A percentile compares a stretch with the other conserved stretches of the same genome.
These are phyloP conservation scores for Euplagia quadripunctaria DNA, from an alignment of 2,888 invertebrate genomes.

Conservation along the genomic window DNA sequence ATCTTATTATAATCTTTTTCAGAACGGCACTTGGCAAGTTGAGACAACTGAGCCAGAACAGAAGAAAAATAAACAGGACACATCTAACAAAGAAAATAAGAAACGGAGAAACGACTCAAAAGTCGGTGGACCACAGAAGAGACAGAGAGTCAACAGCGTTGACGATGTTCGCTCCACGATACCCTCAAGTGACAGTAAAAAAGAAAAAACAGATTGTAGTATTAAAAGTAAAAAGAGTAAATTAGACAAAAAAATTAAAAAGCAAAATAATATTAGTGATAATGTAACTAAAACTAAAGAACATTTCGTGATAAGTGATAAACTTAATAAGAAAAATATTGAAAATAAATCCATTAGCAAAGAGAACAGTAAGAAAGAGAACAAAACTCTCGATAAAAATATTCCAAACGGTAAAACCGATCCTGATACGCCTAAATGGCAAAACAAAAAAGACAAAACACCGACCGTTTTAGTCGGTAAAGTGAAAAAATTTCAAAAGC, in stretches of 20 bases:
- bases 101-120: slow-evolving; percentile 44
- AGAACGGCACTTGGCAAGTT: slow-evolving; percentile 74
- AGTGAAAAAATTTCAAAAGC: slow-evolving; percentile 69
- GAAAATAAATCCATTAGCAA: slow-evolving; percentile 24
- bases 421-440: slow-evolving; percentile 10
- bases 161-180: slow-evolving; percentile 30
- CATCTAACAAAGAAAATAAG: slow-evolving; percentile 67
- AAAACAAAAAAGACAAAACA: slow-evolving; percentile 8
- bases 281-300: slow-evolving; percentile 51
- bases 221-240: slow-evolving; percentile 16
- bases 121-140: slow-evolving; percentile 35
- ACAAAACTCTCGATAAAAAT: slow-evolving; percentile 24
- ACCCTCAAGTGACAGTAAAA: slow-evolving; percentile 30
- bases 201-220: slow-evolving; percentile 11
- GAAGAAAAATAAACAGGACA: slow-evolving; percentile 56
- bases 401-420: slow-evolving; percentile 23
- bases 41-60: slow-evolving; percentile 56
- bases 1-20: slow-evolving; percentile 20
- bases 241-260: slow-evolving; percentile 27
- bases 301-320: slow-evolving; percentile 37
- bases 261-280: slow-evolving; percentile 21
- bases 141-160: slow-evolving; percentile 43
- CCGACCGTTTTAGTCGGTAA: slow-evolving; percentile 64
- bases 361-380: slow-evolving; percentile 21
- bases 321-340: slow-evolving; percentile 6